A percentile compares a stretch with the other conserved stretches of the same genome.
Conservation (phyloP, 2,888 invertebrate species). For the Cantharis rustica region DNA sequence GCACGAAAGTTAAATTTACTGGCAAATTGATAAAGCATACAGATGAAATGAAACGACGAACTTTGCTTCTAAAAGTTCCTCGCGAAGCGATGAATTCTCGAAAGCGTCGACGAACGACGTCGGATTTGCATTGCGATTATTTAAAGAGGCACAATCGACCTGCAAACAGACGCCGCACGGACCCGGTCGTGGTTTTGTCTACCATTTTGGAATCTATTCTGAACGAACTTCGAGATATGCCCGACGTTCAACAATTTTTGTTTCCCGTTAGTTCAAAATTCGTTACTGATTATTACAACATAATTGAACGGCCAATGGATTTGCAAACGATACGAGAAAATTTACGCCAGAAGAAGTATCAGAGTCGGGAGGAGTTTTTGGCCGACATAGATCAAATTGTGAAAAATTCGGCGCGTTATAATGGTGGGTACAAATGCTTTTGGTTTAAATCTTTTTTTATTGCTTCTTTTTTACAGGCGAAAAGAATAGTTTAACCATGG, state of each 20-base stretch:
- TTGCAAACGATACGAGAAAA: slow-evolving; percentile 94
- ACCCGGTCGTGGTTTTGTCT: slow-evolving; percentile 94
- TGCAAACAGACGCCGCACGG: slow-evolving; percentile 89
- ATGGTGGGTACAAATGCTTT: slow-evolving; percentile 63
- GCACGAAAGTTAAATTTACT: slow-evolving; percentile 90
- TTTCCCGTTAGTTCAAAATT: slow-evolving; percentile 92
- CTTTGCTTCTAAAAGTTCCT: slow-evolving; percentile 77
- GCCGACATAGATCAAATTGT: slow-evolving; percentile 95
- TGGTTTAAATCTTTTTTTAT: background rate
- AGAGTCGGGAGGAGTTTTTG: slow-evolving; percentile 93
- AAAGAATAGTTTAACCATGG: slow-evolving; percentile 81
- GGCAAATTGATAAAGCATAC: slow-evolving; percentile 87
- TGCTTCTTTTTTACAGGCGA: slow-evolving; percentile 60
- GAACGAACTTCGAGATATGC: slow-evolving; percentile 89
- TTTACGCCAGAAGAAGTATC: slow-evolving; percentile 86
- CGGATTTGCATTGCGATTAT: slow-evolving; percentile 85
- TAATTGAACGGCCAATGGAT: slow-evolving; percentile 94
- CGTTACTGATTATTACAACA: slow-evolving; percentile 93
- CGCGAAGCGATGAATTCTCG: slow-evolving; percentile 68
- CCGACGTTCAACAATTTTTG: slow-evolving; percentile 91
- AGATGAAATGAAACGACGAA: slow-evolving; percentile 82
- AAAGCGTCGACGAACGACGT: slow-evolving; percentile 70
- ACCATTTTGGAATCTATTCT: slow-evolving; percentile 89
- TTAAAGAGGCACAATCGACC: slow-evolving; percentile 80
- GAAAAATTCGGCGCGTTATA: slow-evolving; percentile 92